Evolutionary conservation across 1,140 invertebrate genomes (phyloP).

Genomic region (Dendrolimus kikuchii): DNA sequence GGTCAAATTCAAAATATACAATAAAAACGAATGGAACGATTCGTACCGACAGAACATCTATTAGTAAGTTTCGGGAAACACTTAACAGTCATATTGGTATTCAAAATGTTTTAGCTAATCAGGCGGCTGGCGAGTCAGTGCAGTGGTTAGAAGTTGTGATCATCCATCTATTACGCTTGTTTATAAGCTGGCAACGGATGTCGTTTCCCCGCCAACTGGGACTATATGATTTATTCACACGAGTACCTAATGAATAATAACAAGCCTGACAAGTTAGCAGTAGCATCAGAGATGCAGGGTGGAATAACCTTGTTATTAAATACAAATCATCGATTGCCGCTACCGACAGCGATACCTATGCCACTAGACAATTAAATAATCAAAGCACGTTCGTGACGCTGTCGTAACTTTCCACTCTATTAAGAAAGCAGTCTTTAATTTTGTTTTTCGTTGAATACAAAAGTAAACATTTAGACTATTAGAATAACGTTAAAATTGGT

Average conservation of each 20-base stretch:
- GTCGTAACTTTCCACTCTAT: slow-evolving; percentile 25
- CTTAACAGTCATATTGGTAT: slow-evolving; percentile 25
- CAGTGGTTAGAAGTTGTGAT: slow-evolving; percentile 16
- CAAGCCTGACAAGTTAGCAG: slow-evolving; percentile 9
- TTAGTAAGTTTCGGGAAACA: slow-evolving; percentile 27
- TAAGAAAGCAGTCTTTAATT: slow-evolving; percentile 26
- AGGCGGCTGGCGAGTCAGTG: slow-evolving; percentile 24
- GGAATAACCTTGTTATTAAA: neutral
- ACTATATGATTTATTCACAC: slow-evolving; percentile 31
- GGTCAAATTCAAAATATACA: too few relatives aligned
- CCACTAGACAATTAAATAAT: slow-evolving; percentile 14
- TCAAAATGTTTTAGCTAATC: slow-evolving; percentile 20
- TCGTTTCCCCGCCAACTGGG: slow-evolving; percentile 33
- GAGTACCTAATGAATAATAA: slow-evolving; percentile 29
- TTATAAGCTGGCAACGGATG: slow-evolving; percentile 32
- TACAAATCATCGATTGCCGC: too few relatives aligned
- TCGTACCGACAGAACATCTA: neutral
- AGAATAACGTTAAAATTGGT: too few relatives aligned
- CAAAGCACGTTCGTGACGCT: slow-evolving; percentile 16
- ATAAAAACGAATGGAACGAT: too few relatives aligned
- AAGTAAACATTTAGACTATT: too few relatives aligned
- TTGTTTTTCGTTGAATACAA: too few relatives aligned
- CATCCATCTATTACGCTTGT: slow-evolving; percentile 25
- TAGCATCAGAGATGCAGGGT: neutral
- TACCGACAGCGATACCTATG: too few relatives aligned